Evolutionary conservation across 37 sponge, comb jelly and placozoan species (phyloP), one percentile per base, ranked within the genome.

Genomic region (Haliclona indistincta): DNA sequence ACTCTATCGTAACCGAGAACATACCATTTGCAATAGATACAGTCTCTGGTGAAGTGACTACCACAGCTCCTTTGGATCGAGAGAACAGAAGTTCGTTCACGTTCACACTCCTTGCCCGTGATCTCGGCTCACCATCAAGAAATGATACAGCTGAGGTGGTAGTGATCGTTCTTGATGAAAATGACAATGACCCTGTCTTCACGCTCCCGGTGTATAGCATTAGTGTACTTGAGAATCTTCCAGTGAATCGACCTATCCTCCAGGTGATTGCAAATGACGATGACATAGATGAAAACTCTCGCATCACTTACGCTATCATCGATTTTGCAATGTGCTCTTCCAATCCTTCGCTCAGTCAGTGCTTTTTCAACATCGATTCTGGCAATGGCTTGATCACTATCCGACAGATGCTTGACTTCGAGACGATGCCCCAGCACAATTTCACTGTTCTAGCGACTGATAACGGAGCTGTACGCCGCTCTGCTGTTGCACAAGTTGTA

Each of bases 391-490:
- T 17, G 6, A 64, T 88, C n/a, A 68, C 56, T 38, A 28, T 79
- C 17, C 29, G 39, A 2, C 40, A 29, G 13, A 10, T 42, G 0
- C 77, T 92, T 15, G 89, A 92, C 60, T 80, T 67, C 60, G 89
- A 92, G 45, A 76, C 74, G 3, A 56, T 15, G 29, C 33, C 40
- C 20, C n/a, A 19, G 23, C 68, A 78, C 66, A 68, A 4, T 19
- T 39, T 91, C 3, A 78, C 49, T 2, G 36, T 91, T 1, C 19
- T 44, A 19, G 92, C 87, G 6, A 17, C 23, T 0, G 83, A 91
- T 52, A 6, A 4, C 17, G 84, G 79, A 15, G 29, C 10, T 28
- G 70, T 75, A 6, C 52, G 41, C 0, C 45, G 29, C 75, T 38
- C 53, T 13, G 38, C 87, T 22, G 45, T n/a, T 13, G 63, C 45